Base-by-base conservation (phyloP, 2,888 invertebrate genomes). In the Notodonta dromedarius region DNA sequence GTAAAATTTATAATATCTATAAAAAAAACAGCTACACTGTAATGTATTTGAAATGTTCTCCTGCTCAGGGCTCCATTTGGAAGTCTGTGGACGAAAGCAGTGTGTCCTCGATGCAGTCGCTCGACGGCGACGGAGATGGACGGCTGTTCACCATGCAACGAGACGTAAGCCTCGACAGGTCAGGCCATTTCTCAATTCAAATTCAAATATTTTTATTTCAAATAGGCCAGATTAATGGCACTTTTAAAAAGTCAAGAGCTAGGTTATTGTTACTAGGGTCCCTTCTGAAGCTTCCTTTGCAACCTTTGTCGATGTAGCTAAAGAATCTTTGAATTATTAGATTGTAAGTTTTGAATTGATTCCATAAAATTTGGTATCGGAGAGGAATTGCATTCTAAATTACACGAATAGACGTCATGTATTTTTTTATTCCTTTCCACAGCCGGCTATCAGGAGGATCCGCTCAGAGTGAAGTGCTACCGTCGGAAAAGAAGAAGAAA, bases 1-100 rank as follows among this genome's bases (percentile, higher is more conserved):
- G 24, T 24, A 24, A 24, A 24, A 24, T 24, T 2, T 24, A 24
- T 24, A 24, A 2, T 24, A n/a, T n/a, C n/a, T n/a, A n/a, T 35
- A 35, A 35, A 35, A 35, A 35, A 7, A 35, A 3, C 35, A 35
- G n/a, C n/a, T 14, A 35, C 0, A 35, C 5, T 57, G 4, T 46
- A 7, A 51, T 12, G 5, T 12, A 48, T 8, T 39, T 58, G 6
- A 24, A 56, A 58, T 44, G 4, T 52, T 11, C 46, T 11, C 32
- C 12, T 40, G 54, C 0, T 24, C 78, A 92, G 88, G 94, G 96
- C 91, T 94, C 94, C 62, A 97, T 98, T 77, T 98, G 98, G 98
- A 96, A 96, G 73, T 95, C 96, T 40, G 96, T 96, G 59, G 97
- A 97, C 69, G 97, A 97, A 63, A 97, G 97, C 85, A 98, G 98